These are phyloP conservation scores for Platichthys stellatus DNA, from an alignment of 2,113 vertebrate genomes.

Conservation along the genomic window DNA sequence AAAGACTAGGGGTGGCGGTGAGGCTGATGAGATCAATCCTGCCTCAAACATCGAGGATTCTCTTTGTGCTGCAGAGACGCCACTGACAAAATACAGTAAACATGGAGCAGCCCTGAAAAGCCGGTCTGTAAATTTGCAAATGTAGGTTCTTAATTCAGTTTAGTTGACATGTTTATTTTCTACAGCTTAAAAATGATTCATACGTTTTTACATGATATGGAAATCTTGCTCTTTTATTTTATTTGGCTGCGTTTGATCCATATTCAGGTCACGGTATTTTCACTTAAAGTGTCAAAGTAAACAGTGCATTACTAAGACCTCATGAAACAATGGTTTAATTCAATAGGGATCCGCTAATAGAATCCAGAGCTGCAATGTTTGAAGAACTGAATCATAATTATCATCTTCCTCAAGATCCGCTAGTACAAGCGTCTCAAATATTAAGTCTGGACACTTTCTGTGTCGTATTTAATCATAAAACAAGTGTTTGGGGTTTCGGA, in stretches of 20 bases:
- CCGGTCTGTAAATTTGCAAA: not conserved
- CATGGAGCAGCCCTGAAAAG: not conserved
- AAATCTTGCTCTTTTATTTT: not conserved
- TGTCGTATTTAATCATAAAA: too few species aligned
- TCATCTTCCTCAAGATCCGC: too few species aligned
- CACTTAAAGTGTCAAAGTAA: not conserved
- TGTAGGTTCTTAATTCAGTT: not conserved
- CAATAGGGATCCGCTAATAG: too few species aligned
- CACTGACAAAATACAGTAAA: constrained; percentile 7
- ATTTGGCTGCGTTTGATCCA: not conserved
- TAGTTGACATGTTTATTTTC: too few species aligned
- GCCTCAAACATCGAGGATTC: constrained; percentile 37
- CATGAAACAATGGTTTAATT: too few species aligned
- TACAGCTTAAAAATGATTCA: too few species aligned
- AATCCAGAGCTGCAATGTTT: too few species aligned
- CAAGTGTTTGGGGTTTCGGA: too few species aligned
- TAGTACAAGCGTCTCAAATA: too few species aligned
- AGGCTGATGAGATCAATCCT: constrained; percentile 54
- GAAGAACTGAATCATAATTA: too few species aligned
- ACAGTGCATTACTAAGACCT: not conserved
- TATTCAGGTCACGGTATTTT: not conserved
- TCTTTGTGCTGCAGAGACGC: constrained; percentile 34
- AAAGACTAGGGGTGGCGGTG: constrained; percentile 10
- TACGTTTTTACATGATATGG: not conserved
- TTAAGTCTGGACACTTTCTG: too few species aligned